Percentiles rank a stretch among this genome's conserved stretches.
phyloP scores from a whole-genome alignment of 1,140 invertebrate genomes.

The Caenorhabditis remanei region DNA sequence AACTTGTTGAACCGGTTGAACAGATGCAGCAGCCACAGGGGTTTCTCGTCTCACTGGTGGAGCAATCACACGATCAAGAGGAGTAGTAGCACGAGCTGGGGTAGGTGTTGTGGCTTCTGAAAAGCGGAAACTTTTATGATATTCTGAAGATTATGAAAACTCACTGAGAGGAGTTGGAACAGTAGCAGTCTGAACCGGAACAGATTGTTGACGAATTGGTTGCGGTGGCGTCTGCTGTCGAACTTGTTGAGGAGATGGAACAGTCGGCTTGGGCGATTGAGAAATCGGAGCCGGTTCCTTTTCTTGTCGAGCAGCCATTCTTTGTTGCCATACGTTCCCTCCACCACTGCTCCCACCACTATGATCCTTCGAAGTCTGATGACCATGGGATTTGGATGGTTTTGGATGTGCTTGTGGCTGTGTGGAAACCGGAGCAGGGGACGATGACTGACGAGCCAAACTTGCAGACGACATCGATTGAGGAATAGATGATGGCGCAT shows the following conservation, averaged over 20 bases:
- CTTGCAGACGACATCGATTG: conserved; percentile 22
- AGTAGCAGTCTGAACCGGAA: no score
- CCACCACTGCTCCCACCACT: neutral
- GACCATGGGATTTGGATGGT: neutral
- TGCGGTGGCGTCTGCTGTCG: neutral
- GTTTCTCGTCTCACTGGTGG: neutral
- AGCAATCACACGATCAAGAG: conserved; percentile 35
- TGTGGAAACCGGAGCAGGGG: neutral
- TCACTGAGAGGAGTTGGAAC: neutral
- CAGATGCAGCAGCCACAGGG: neutral
- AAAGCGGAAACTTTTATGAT: neutral
- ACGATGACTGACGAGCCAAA: neutral
- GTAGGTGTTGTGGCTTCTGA: neutral
- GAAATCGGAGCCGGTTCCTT: conserved; percentile 51
- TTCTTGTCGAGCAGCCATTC: conserved; percentile 67
- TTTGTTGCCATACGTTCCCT: conserved; percentile 73
- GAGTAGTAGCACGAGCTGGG: neutral
- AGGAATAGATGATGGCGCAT: neutral
- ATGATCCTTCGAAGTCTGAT: neutral
- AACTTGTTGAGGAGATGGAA: neutral
- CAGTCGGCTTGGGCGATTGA: neutral
- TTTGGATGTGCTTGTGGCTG: neutral
- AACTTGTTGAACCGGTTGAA: neutral
- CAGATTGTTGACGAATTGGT: neutral
- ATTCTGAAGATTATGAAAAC: no score